These are phyloP conservation scores for Trimorus sp. DNA, from an alignment of 2,888 invertebrate species.

Conservation along the genomic window DNA sequence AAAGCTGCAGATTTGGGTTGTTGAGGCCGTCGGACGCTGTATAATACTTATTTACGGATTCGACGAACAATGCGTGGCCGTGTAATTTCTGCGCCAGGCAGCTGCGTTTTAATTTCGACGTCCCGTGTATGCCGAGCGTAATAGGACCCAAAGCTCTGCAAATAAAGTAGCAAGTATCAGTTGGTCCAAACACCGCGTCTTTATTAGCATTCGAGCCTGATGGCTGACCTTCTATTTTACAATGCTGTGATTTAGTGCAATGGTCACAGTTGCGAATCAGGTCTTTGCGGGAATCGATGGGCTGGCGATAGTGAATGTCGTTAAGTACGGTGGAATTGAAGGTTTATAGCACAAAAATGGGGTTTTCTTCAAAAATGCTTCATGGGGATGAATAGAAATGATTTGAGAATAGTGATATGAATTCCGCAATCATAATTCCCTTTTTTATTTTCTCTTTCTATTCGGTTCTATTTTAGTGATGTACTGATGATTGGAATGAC, in stretches of 20 bases:
- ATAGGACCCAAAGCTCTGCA: conserved; percentile 28
- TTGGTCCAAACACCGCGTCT: conserved; percentile 19
- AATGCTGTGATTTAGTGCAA: conserved; percentile 3
- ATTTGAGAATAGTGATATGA: neutral
- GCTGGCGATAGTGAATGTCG: too few relatives aligned
- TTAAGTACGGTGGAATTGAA: too few relatives aligned
- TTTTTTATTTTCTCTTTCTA: too few relatives aligned
- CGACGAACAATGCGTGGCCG: neutral
- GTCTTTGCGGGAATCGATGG: neutral
- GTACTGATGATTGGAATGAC: too few relatives aligned
- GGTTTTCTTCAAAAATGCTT: too few relatives aligned
- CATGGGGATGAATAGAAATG: neutral
- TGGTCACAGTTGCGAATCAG: conserved; percentile 8
- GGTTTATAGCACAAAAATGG: too few relatives aligned
- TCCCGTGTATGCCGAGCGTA: conserved; percentile 26
- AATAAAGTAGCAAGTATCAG: conserved; percentile 39
- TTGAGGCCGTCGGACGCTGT: conserved; percentile 2
- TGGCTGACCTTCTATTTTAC: conserved; percentile 15
- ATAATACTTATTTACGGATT: conserved; percentile 24
- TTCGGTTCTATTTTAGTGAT: too few relatives aligned
- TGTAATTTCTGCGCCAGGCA: conserved; percentile 19
- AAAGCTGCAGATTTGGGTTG: conserved; percentile 7
- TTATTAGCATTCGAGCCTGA: conserved; percentile 32
- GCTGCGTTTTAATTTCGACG: conserved; percentile 22
- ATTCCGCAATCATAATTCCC: too few relatives aligned